Base-by-base conservation (phyloP, 2,797 vertebrate genomes). In the Schizopygopsis pylzovi region DNA sequence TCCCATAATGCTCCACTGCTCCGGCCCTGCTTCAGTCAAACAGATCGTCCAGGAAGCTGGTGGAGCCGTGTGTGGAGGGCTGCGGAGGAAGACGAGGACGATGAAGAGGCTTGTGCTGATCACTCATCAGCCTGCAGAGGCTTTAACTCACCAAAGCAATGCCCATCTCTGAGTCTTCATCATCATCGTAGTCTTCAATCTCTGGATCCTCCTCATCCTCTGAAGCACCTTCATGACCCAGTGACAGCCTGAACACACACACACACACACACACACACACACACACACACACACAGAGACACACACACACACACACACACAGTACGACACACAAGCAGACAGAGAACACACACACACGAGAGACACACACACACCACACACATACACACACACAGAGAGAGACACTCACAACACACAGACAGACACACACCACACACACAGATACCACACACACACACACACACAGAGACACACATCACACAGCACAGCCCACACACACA, bases 11-110 rank as follows among this genome's bases (percentile, higher is more conserved):
- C 5, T 43, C 52, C 16, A 41, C n/a, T 39, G 22, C 13, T 37
- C 8, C 0, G 13, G 28, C 15, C 33, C 61, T 22, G 25, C 3
- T 65, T 95, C 88, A 96, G 25, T 95, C 93, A 1, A 70, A 95
- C 43, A 97, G 94, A 84, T 96, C 94, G 49, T 95, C 94, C 12
- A 94, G 87, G 79, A 90, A 86, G 71, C 93, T 94, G 79, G 90
- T 76, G 15, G 93, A 77, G 79, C 70, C 88, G 41, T 91, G 93
- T 1, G 91, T 93, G 15, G 94, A 95, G 10, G 92, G 94, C 93
- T 95, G 87, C 76, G 82, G n/a, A 83, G 59, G 77, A 87, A 10
- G 22, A 54, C 15, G 78, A 54, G 15, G 75, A 4, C 2, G 81
- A 56, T 15, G 80, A 33, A 59, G 71, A 71, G 77, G 59, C 28